phyloP scores from a whole-genome alignment of 2,113 vertebrate species.

The Zonotrichia leucophrys region DNA sequence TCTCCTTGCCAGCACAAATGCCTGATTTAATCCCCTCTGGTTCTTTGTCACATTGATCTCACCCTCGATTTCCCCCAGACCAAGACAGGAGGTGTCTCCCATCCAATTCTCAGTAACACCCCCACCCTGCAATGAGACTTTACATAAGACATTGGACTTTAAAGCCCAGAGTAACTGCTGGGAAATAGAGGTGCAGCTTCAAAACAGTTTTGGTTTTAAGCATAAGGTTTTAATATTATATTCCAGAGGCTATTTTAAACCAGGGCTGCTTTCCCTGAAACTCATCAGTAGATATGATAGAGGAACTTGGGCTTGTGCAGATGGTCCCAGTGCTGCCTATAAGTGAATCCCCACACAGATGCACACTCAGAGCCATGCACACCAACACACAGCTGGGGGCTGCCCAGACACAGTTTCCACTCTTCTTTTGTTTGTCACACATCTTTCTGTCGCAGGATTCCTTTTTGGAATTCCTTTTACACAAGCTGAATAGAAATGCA shows the following conservation, averaged over 20 bases:
- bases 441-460: background rate
- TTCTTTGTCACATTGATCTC: accelerated
- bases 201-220: background rate
- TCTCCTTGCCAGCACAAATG: background rate
- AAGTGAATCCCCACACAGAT: background rate
- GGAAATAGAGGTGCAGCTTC: background rate
- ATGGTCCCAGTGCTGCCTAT: background rate
- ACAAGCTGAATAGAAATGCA: slow-evolving; percentile 36
- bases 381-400: background rate
- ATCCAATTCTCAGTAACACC: accelerated
- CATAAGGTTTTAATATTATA: background rate
- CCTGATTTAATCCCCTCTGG: background rate
- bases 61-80: background rate
- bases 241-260: background rate
- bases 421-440: background rate
- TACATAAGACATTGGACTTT: accelerated
- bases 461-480: background rate
- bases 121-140: background rate
- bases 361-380: background rate
- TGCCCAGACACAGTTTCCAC: background rate
- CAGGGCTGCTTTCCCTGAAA: background rate
- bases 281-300: background rate
- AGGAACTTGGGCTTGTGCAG: background rate
- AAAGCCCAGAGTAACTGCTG: background rate
- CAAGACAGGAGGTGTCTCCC: background rate